Conservation (phyloP, 2,797 vertebrate genomes). For the Peromyscus attwateri region DNA sequence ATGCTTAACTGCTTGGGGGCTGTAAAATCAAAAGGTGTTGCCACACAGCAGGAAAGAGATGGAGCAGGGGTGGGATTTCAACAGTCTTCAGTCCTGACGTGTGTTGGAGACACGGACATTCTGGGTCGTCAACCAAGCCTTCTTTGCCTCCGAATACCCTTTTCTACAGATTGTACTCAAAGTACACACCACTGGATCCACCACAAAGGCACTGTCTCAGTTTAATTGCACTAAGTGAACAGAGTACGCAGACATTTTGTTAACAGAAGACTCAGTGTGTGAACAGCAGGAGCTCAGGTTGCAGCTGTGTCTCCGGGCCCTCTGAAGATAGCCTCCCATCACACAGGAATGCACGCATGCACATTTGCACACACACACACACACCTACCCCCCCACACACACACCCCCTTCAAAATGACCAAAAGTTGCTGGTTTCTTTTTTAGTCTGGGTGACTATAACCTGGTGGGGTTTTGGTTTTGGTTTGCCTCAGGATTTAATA, state of each 20-base stretch:
- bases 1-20: neutral
- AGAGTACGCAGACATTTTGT: neutral
- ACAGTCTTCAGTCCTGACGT: fast-evolving
- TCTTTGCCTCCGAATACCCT: neutral
- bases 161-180: neutral
- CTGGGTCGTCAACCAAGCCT: neutral
- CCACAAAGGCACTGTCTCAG: neutral
- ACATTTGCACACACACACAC: neutral
- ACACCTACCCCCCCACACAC: neutral
- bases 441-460: neutral
- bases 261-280: neutral
- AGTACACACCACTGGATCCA: neutral
- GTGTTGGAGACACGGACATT: neutral
- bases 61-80: no score
- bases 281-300: neutral
- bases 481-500: neutral
- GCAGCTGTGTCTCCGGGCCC: fast-evolving
- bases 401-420: neutral
- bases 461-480: neutral
- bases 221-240: neutral
- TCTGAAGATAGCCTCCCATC: neutral
- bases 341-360: neutral
- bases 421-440: neutral
- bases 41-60: neutral
- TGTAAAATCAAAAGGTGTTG: no score